Conservation (phyloP, 2,113 vertebrate genomes). For the Pterocles gutturalis region DNA sequence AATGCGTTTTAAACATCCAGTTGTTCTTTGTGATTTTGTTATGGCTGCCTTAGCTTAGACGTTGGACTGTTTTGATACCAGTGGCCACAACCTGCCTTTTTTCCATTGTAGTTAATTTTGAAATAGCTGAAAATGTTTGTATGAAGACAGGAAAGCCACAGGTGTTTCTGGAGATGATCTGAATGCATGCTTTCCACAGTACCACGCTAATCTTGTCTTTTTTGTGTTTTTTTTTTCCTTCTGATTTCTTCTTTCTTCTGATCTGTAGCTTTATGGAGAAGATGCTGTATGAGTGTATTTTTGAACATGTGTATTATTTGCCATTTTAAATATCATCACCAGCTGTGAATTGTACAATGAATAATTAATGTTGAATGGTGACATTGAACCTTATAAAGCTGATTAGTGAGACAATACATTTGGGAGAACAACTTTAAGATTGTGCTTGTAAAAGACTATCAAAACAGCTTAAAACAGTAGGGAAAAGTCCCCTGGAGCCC, state of each 20-base stretch:
- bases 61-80: not conserved
- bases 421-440: constrained; percentile 66
- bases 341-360: constrained; percentile 63
- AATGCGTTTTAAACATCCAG: not conserved
- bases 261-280: not conserved
- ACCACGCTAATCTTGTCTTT: not conserved
- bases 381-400: constrained; percentile 67
- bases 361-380: constrained; percentile 61
- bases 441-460: constrained; percentile 70
- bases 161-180: not conserved
- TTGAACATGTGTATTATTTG: not conserved
- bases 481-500: constrained; percentile 63
- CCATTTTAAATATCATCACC: constrained; percentile 9
- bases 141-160: not conserved
- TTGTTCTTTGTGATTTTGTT: not conserved
- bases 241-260: not conserved
- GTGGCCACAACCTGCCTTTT: not conserved
- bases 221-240: too few relatives aligned
- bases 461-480: constrained; percentile 69
- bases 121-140: not conserved
- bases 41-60: not conserved
- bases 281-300: not conserved
- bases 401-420: constrained; percentile 71
- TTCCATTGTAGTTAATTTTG: not conserved
- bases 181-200: not conserved